phyloP scores from a whole-genome alignment of 2,888 invertebrate genomes.

The Melinaea menophilus region DNA sequence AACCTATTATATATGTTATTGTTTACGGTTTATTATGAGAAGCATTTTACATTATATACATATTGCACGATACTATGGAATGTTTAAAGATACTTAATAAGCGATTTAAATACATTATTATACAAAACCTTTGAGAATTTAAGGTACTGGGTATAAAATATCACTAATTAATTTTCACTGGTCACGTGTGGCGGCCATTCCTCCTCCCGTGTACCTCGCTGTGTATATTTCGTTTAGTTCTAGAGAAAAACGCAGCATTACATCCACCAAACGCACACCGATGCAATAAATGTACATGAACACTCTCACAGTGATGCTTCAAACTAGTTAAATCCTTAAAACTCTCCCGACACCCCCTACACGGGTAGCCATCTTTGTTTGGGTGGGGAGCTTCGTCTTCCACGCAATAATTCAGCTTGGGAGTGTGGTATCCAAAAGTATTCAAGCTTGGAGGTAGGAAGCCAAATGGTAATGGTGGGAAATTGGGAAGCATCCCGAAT shows the following conservation, averaged over 20 bases:
- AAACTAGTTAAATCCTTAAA: constrained; percentile 80
- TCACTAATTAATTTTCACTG: constrained; percentile 23
- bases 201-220: constrained; percentile 80
- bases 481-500: constrained; percentile 71
- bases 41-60: constrained; percentile 42
- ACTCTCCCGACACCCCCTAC: constrained; percentile 82
- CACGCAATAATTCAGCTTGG: constrained; percentile 78
- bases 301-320: constrained; percentile 85
- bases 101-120: constrained; percentile 14
- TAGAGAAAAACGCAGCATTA: constrained; percentile 86
- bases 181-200: constrained; percentile 42
- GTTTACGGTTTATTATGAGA: background rate
- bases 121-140: constrained; percentile 38
- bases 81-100: constrained; percentile 40
- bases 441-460: constrained; percentile 66
- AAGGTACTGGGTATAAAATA: constrained; percentile 49
- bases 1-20: background rate
- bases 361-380: constrained; percentile 83
- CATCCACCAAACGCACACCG: constrained; percentile 87
- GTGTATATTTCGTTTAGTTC: constrained; percentile 87
- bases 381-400: constrained; percentile 83
- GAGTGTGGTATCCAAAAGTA: constrained; percentile 61
- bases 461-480: constrained; percentile 67
- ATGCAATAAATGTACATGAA: constrained; percentile 83
- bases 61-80: constrained; percentile 73